Evolutionary conservation across 2,113 vertebrate species (phyloP), one percentile per base, ranked within the genome.

Genomic region (Gallinago paraguaiae): DNA sequence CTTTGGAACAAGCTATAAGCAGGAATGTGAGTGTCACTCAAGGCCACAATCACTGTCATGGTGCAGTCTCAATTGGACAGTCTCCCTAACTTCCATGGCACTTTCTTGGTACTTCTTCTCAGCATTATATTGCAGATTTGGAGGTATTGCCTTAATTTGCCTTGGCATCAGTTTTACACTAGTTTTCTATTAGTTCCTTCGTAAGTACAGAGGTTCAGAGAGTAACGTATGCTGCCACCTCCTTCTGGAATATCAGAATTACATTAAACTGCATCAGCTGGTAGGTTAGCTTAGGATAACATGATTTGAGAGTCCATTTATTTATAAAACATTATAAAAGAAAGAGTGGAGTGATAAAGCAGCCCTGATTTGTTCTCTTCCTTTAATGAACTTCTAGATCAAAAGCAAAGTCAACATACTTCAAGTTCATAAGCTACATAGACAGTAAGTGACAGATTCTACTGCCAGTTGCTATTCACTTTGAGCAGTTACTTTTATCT

Each of bases 291-390:
- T 92, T 93, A 86, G 83, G 61, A 76, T 92, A 93, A 79, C 41
- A 45, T 41, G 57, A 91, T 76, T n/a, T 78, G 77, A 88, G 61
- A 72, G 90, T 60, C 88, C 80, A 82, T 93, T 96, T 96, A 95
- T 94, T 92, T 92, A 94, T 96, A 94, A 95, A 96, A 94, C 80
- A 92, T 90, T 83, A 93, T 81, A 97, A 93, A 95, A 93, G 78
- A 85, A 82, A 81, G 64, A 86, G 9, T 56, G 95, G 88, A 88
- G 45, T 81, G 69, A 90, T 86, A 96, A 93, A 95, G n/a, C 93
- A 71, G n/a, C 27, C 35, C 76, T 96, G 92, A 78, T 94, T 96
- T 96, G 90, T 96, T 94, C 90, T 78, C 65, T 81, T 88, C 80
- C 35, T 90, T 93, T 96, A 95, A 96, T 96, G 88, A 96, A 92